A percentile compares a stretch with the other conserved stretches of the same genome.
These are phyloP conservation scores for Dascyllus trimaculatus DNA, from an alignment of 2,113 vertebrate genomes.

Conservation along the genomic window DNA sequence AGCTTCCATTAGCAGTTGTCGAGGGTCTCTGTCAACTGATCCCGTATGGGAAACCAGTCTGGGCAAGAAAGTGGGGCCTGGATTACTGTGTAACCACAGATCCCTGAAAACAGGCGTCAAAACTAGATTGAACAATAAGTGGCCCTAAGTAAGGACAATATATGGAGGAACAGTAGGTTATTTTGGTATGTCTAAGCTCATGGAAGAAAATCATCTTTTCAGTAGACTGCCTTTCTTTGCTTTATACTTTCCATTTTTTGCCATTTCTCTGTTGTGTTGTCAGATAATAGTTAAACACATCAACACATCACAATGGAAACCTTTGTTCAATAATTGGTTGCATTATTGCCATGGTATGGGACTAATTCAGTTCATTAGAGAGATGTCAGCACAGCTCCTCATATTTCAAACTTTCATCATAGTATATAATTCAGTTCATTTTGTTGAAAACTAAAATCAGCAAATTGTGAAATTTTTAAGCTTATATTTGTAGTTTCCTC, in stretches of 20 bases:
- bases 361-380: constrained; percentile 1
- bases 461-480: neutral
- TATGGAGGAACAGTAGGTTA: constrained; percentile 9
- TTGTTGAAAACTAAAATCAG: neutral
- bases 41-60: constrained; percentile 67
- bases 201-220: neutral
- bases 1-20: constrained; percentile 61
- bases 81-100: constrained; percentile 65
- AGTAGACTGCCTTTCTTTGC: neutral
- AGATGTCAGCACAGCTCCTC: neutral
- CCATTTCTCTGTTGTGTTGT: neutral
- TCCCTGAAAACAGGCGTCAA: constrained; percentile 38
- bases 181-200: neutral
- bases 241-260: neutral
- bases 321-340: neutral
- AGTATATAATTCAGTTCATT: neutral
- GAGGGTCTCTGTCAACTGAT: constrained; percentile 74
- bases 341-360: neutral
- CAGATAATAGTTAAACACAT: neutral
- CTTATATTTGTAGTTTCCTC: constrained; percentile 32
- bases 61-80: constrained; percentile 66
- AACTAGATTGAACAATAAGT: constrained; percentile 51
- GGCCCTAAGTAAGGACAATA: constrained; percentile 32
- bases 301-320: neutral
- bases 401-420: neutral